Percentiles rank a stretch among this genome's conserved stretches.
Evolutionary conservation across 2,113 vertebrate species (phyloP).

Genomic region (Seriola quinqueradiata): DNA sequence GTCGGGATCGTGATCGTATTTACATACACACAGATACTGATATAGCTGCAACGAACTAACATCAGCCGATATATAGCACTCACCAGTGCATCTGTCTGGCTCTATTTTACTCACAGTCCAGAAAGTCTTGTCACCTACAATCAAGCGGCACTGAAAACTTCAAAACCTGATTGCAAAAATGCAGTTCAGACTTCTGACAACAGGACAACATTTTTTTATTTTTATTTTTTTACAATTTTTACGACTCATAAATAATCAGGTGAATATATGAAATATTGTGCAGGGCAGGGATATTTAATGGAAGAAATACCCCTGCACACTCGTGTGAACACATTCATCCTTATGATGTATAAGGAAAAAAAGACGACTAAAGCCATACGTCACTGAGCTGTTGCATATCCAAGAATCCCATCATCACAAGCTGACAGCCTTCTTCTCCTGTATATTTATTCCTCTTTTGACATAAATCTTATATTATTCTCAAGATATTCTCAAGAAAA

Average conservation of each 20-base stretch:
- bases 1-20: too few species aligned
- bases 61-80: not conserved
- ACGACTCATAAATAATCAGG: not conserved
- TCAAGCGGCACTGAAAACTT: not conserved
- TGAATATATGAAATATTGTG: not conserved
- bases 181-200: not conserved
- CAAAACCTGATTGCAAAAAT: not conserved
- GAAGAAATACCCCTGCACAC: not conserved
- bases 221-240: too few species aligned
- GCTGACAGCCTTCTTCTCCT: not conserved
- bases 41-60: not conserved
- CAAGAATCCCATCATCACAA: constrained; percentile 1
- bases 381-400: constrained; percentile 8
- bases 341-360: not conserved
- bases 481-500: not conserved
- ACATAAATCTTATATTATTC: not conserved
- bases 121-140: not conserved
- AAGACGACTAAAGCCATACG: not conserved
- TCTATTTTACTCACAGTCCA: too few species aligned
- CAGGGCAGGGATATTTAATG: not conserved
- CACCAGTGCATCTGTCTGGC: too few species aligned
- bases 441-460: constrained; percentile 9
- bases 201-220: not conserved
- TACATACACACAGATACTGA: not conserved
- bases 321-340: not conserved